These are phyloP conservation scores for Clivina fossor DNA, from an alignment of 2,888 invertebrate species.

Conservation along the genomic window DNA sequence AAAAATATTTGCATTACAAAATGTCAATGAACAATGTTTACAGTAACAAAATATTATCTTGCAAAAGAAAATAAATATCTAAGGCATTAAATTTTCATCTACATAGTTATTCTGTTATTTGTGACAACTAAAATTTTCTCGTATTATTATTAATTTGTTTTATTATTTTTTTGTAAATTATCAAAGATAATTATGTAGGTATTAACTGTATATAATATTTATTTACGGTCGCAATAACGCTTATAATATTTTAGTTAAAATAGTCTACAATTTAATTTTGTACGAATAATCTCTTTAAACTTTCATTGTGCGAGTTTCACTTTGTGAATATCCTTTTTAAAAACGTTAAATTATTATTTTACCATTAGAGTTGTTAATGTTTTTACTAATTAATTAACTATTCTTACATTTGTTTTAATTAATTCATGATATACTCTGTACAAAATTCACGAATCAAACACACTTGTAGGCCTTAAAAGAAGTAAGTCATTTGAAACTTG, in stretches of 20 bases:
- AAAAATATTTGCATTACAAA: constrained; percentile 28
- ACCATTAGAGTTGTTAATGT: constrained; percentile 22
- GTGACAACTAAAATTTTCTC: constrained; percentile 20
- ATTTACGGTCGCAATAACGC: constrained; percentile 31
- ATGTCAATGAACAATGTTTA: constrained; percentile 5
- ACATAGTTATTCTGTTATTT: constrained; percentile 18
- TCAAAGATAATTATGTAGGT: neutral
- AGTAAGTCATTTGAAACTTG: constrained; percentile 16
- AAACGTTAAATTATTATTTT: constrained; percentile 28
- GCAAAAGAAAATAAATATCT: constrained; percentile 25
- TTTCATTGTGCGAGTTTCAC: constrained; percentile 34
- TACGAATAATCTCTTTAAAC: constrained; percentile 31
- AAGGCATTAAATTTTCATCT: constrained; percentile 29
- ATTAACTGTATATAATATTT: constrained; percentile 22
- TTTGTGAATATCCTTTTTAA: constrained; percentile 30
- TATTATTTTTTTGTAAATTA: constrained; percentile 6
- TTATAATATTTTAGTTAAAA: constrained; percentile 28
- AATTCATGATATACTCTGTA: constrained; percentile 29
- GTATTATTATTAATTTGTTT: too few species aligned
- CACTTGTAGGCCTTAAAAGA: constrained; percentile 28
- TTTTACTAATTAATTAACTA: constrained; percentile 30
- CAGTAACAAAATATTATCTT: constrained; percentile 21
- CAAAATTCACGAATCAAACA: constrained; percentile 31
- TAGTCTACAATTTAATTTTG: constrained; percentile 33
- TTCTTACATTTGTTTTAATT: constrained; percentile 26